Evolutionary conservation across 1,140 invertebrate genomes (phyloP).

Genomic region (Neodiprion fabricii): DNA sequence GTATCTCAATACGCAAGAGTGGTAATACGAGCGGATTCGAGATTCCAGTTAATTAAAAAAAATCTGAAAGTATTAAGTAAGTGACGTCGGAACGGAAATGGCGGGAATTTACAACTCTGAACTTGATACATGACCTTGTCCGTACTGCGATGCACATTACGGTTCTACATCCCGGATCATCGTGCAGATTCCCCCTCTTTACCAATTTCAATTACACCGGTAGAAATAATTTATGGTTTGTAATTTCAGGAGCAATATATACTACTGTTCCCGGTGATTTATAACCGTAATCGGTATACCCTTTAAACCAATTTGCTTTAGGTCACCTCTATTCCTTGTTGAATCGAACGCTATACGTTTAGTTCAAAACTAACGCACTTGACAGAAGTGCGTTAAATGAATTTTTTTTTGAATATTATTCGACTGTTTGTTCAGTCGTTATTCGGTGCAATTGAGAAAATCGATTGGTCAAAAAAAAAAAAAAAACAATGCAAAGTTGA

Average conservation of each 20-base stretch:
- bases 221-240: slow-evolving; percentile 3
- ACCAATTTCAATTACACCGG: slow-evolving; percentile 3
- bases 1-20: background rate
- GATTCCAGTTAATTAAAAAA: background rate
- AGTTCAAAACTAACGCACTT: background rate
- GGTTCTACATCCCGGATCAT: background rate
- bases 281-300: background rate
- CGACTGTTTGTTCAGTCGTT: too few species aligned
- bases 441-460: too few species aligned
- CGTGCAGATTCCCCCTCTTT: background rate
- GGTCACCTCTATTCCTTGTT: background rate
- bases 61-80: background rate
- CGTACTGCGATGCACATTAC: slow-evolving; percentile 2
- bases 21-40: background rate
- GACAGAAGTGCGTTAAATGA: too few species aligned
- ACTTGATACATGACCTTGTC: slow-evolving; percentile 38
- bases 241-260: background rate
- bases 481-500: too few species aligned
- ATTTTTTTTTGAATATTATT: too few species aligned
- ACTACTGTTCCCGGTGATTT: background rate
- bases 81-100: slow-evolving; percentile 28
- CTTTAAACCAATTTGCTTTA: background rate
- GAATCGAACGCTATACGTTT: too few species aligned
- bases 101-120: slow-evolving; percentile 27
- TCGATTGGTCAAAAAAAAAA: too few species aligned